Evolutionary conservation across 1,140 invertebrate species (phyloP), one percentile per base, ranked within the genome.

Genomic region (Drosophila bifasciata): DNA sequence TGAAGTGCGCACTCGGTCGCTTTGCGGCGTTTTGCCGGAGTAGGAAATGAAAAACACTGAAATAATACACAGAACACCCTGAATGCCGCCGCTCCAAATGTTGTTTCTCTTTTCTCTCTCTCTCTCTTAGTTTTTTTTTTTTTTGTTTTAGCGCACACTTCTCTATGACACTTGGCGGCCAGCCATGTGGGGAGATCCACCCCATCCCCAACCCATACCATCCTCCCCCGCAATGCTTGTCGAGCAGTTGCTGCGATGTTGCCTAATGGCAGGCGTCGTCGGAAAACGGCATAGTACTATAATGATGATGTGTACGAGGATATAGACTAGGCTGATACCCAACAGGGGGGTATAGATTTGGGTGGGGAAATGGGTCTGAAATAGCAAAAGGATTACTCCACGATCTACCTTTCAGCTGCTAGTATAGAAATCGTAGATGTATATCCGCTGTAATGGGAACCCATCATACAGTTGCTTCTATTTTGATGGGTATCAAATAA

Each of bases 1-100:
- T 83, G 83, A 88, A 88, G 83, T 88, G 83, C 64, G 75, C 84
- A 79, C 83, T 88, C 72, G 70, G 70, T 56, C 78, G 84, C 69
- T 88, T 88, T 76, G 81, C 81, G 73, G 77, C 83, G 62, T 73
- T 88, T 88, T 83, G 63, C 64, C 64, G 67, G 60, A 88, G 83
- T 71, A 81, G 73, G 76, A 73, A 78, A 67, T 61, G 67, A 66
- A 64, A 74, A 48, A 75, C 64, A 68, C 62, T 68, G 64, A 60
- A 70, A 76, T 76, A 61, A 64, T 49, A 67, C 60, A 57, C 55
- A 53, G 63, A 64, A 50, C 25, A 36, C n/a, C n/a, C n/a, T n/a
- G 46, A 62, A 86, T 80, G 77, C 68, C 69, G 79, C 70, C 69
- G 79, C 70, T 86, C 51, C 70, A 86, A 86, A 86, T 83, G 83